Evolutionary conservation across 2,888 invertebrate species (phyloP), one percentile per base, ranked within the genome.

Genomic region (Hirudinaria manillensis): DNA sequence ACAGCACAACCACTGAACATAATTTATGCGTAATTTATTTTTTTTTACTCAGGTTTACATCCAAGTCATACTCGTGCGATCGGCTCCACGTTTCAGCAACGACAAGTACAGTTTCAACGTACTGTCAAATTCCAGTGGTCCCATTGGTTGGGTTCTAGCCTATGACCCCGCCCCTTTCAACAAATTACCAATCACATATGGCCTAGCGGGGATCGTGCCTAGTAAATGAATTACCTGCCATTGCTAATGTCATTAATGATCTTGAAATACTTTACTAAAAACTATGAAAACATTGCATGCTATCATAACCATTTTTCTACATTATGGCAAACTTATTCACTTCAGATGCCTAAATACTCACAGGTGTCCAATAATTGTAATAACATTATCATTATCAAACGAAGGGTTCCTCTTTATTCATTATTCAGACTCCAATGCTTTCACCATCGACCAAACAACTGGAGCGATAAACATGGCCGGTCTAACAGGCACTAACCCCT

Each of bases 151-250:
- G 34, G 73, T 73, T 1, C 19, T 3, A 21, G 73, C 73, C 24
- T 73, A 21, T 27, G 73, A 73, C 32, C 73, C 73, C n/a, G n/a
- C 3, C 45, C 73, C 73, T 24, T 36, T 61, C 65, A 65, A 34
- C 38, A 32, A 32, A 7, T 65, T 34, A 2, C n/a, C 16, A 3
- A 36, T 73, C 65, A 65, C 21, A 0, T 73, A 73, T 56, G n/a
- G n/a, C 45, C 34, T 73, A 10, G 34, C 34, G 34, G 36, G 68
- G n/a, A 32, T 4, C n/a, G 1, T 21, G 7, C 68, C 68, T 29
- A 32, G 68, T 68, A 61, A 29, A 4, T 61, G n/a, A 61, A 2
- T 61, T 27, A 61, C 2, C 21, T 27, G 24, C 29, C 27, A 24
- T 7, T 61, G 29, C n/a, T 61, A 16, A 27, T 61, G n/a, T 16